A percentile compares a stretch with the other conserved stretches of the same genome.
phyloP scores from a whole-genome alignment of 2,888 invertebrate genomes.

The Schrankia costaestrigalis region DNA sequence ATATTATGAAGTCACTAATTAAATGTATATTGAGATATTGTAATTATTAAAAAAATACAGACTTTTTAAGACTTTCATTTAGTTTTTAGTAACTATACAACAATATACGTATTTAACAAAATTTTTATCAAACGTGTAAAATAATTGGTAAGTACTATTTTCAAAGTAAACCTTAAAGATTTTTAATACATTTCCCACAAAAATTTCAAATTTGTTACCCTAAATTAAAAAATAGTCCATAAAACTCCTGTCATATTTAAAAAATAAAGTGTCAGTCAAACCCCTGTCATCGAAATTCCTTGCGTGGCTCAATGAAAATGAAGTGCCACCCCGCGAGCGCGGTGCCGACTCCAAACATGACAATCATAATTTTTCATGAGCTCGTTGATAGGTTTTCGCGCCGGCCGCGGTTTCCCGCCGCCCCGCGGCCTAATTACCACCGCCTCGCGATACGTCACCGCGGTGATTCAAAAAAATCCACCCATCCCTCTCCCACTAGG shows the following conservation, averaged over 20 bases:
- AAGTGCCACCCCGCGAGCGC: slow-evolving; percentile 60
- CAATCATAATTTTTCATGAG: slow-evolving; percentile 80
- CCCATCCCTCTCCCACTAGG: slow-evolving; percentile 68
- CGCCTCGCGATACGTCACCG: slow-evolving; percentile 78
- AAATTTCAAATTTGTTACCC: background rate
- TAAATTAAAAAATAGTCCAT: slow-evolving; percentile 4
- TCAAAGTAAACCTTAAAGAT: no score
- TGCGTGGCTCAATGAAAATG: slow-evolving; percentile 55
- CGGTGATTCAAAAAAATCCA: slow-evolving; percentile 77
- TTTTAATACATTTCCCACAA: background rate
- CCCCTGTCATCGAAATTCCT: slow-evolving; percentile 51
- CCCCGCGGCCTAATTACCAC: slow-evolving; percentile 79
- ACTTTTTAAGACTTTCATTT: no score
- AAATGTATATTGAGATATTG: no score
- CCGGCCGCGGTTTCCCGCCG: slow-evolving; percentile 78
- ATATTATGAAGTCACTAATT: no score
- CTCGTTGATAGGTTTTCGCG: slow-evolving; percentile 79
- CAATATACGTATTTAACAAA: background rate
- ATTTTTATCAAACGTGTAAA: background rate
- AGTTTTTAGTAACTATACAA: no score
- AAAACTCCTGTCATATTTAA: slow-evolving; percentile 26
- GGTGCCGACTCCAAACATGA: slow-evolving; percentile 62
- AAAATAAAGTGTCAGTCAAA: slow-evolving; percentile 47
- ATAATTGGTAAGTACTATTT: no score
- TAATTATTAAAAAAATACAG: no score